Percentiles rank a stretch among this genome's conserved stretches.
These are phyloP conservation scores for Gadus chalcogrammus DNA, from an alignment of 2,113 vertebrate genomes.

Conservation along the genomic window DNA sequence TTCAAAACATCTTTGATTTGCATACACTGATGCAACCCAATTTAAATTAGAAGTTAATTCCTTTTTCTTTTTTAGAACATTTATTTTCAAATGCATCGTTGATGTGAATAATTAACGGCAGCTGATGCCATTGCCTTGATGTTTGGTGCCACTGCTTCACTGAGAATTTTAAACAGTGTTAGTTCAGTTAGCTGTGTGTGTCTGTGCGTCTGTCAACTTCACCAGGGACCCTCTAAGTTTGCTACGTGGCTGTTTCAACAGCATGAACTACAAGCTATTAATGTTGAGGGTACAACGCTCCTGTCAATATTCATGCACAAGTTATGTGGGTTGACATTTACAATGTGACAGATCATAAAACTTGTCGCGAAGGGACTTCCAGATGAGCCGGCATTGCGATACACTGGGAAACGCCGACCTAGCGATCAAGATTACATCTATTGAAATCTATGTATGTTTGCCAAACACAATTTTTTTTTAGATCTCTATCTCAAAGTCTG, in stretches of 20 bases:
- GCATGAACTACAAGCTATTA: conserved; percentile 30
- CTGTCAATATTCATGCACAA: conserved; percentile 38
- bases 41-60: too few relatives aligned
- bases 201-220: conserved; percentile 3
- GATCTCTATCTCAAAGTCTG: too few relatives aligned
- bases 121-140: conserved; percentile 1
- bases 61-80: too few relatives aligned
- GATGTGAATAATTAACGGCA: conserved; percentile 6
- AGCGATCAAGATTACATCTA: too few relatives aligned
- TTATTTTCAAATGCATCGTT: too few relatives aligned
- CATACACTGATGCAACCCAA: too few relatives aligned
- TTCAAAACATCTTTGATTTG: too few relatives aligned
- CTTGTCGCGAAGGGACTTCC: not conserved
- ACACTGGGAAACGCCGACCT: too few relatives aligned
- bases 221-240: conserved; percentile 22
- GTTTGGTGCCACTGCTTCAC: not conserved
- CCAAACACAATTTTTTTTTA: too few relatives aligned
- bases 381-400: too few relatives aligned
- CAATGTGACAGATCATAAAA: conserved; percentile 23
- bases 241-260: conserved; percentile 46
- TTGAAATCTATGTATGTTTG: too few relatives aligned
- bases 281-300: not conserved
- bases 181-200: not conserved
- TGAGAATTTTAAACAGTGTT: conserved; percentile 10
- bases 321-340: conserved; percentile 36